Conservation (phyloP, 2,797 vertebrate species). For the Cheirogaleus major region DNA sequence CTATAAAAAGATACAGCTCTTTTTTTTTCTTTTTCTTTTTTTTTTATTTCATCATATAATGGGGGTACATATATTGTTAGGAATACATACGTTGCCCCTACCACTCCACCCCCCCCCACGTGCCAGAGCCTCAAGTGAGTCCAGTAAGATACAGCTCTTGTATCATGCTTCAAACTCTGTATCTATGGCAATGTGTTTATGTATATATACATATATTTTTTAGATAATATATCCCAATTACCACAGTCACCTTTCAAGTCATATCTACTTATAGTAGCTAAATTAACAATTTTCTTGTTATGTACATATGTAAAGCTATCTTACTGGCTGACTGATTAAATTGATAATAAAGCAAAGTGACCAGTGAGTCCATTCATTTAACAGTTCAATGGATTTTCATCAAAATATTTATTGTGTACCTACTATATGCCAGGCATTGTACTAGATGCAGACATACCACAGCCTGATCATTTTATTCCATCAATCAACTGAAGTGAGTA, state of each 20-base stretch:
- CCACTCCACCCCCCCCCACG: no score
- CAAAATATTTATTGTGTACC: neutral
- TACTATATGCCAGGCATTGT: neutral
- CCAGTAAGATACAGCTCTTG: constrained; percentile 33
- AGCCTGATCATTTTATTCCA: neutral
- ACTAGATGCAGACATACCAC: neutral
- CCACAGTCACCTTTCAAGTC: neutral
- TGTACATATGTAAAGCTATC: neutral
- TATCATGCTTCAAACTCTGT: constrained; percentile 40
- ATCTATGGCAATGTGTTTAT: neutral
- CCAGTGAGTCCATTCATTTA: neutral
- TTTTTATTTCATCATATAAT: no score
- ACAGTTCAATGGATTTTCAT: neutral
- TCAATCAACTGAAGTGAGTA: neutral
- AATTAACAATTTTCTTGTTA: constrained; percentile 17
- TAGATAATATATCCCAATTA: constrained; percentile 30
- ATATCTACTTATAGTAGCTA: neutral
- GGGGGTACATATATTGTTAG: no score
- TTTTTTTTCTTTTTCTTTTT: no score
- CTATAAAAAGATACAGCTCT: constrained; percentile 7
- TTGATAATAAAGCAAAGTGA: neutral
- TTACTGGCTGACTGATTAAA: neutral
- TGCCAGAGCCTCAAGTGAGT: no score
- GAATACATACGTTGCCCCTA: no score
- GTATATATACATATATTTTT: neutral